Conservation (phyloP, 1,140 invertebrate species). For the Kradibia gibbosae region DNA sequence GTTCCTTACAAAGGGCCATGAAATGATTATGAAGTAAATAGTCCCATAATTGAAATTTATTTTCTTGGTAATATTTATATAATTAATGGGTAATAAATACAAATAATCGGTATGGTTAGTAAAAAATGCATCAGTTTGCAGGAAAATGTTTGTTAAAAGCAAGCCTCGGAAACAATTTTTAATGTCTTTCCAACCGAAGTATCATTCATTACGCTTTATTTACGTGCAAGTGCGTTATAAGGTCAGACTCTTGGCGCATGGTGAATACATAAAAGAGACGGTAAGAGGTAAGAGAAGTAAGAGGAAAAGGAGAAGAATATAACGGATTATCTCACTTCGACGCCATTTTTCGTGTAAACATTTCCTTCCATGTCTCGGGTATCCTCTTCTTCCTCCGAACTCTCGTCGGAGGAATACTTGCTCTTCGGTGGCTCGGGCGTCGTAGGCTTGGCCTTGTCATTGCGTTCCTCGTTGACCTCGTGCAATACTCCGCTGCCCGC, state of each 20-base stretch:
- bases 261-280: no score
- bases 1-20: no score
- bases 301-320: background rate
- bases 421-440: slow-evolving; percentile 49
- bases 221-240: background rate
- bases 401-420: slow-evolving; percentile 75
- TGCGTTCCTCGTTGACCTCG: slow-evolving; percentile 63
- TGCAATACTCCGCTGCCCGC: slow-evolving; percentile 51
- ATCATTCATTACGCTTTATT: background rate
- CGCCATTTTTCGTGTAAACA: slow-evolving; percentile 82
- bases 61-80: no score
- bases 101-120: no score
- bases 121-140: no score
- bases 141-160: no score
- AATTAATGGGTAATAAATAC: no score
- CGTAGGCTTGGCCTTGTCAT: slow-evolving; percentile 51
- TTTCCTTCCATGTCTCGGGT: slow-evolving; percentile 83
- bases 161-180: no score
- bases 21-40: no score
- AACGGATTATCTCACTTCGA: slow-evolving; percentile 76
- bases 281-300: background rate
- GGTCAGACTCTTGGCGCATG: no score
- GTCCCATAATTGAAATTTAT: no score
- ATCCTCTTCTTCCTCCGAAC: slow-evolving; percentile 80
- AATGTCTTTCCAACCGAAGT: no score